Evolutionary conservation across 2,888 invertebrate species (phyloP).

Genomic region (Oscheius sp.): DNA sequence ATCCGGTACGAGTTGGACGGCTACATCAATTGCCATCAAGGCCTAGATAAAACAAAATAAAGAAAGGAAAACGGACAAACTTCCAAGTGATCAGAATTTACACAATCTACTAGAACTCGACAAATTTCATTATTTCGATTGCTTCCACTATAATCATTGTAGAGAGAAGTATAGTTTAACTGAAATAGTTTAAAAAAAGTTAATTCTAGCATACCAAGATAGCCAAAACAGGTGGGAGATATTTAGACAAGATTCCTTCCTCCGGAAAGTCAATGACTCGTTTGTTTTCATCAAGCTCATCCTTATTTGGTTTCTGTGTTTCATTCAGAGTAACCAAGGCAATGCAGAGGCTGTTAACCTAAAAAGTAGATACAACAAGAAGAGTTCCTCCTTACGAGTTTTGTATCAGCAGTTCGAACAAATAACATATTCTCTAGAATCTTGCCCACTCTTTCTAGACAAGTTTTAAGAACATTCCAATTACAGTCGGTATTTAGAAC

Average conservation of each 20-base stretch:
- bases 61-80: background rate
- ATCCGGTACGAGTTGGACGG: constrained; percentile 48
- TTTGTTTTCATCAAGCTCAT: background rate
- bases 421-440: constrained; percentile 43
- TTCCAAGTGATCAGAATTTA: constrained; percentile 14
- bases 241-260: constrained; percentile 33
- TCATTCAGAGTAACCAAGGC: constrained; percentile 4
- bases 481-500: constrained; percentile 14
- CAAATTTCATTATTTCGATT: constrained; percentile 22
- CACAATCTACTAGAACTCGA: constrained; percentile 28
- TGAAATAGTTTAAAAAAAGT: background rate
- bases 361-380: background rate
- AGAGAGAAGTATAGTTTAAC: constrained; percentile 31
- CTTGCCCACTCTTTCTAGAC: constrained; percentile 35
- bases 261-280: background rate
- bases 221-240: constrained; percentile 48
- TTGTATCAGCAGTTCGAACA: constrained; percentile 36
- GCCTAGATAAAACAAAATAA: constrained; percentile 27
- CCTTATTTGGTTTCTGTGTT: too few relatives aligned
- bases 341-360: constrained; percentile 6
- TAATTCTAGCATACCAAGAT: constrained; percentile 29
- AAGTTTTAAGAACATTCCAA: constrained; percentile 25
- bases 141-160: constrained; percentile 1
- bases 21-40: constrained; percentile 49
- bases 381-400: constrained; percentile 5